Percentiles rank a stretch among this genome's conserved stretches.
Evolutionary conservation across 2,113 vertebrate species (phyloP).

Genomic region (Cichladusa arquata): DNA sequence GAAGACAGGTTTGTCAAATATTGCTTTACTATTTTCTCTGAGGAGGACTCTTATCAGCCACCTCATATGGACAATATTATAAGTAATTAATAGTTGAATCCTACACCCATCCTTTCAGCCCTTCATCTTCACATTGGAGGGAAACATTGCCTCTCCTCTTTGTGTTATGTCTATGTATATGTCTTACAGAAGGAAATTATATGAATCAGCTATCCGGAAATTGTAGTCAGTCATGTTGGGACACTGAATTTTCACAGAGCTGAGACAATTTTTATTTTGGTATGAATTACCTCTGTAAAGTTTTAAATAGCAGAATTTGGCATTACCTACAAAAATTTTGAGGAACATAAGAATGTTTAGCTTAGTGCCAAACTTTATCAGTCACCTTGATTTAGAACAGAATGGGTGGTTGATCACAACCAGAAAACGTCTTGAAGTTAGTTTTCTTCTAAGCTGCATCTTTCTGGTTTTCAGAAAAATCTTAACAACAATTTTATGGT

Average conservation of each 20-base stretch:
- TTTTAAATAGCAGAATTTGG: background rate
- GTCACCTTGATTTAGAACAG: background rate
- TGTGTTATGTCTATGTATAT: background rate
- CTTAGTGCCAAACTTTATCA: background rate
- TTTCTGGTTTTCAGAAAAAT: background rate
- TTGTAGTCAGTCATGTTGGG: background rate
- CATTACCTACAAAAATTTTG: background rate
- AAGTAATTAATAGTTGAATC: background rate
- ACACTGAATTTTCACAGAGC: background rate
- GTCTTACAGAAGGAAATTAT: background rate
- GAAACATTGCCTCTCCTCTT: background rate
- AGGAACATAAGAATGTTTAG: background rate
- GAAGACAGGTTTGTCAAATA: conserved; percentile 78
- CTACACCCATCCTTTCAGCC: background rate
- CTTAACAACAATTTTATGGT: background rate
- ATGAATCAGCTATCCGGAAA: background rate
- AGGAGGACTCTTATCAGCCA: background rate
- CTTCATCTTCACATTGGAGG: background rate
- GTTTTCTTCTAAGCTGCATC: background rate
- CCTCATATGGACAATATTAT: background rate
- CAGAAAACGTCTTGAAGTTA: background rate
- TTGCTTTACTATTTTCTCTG: background rate
- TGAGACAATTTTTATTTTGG: background rate
- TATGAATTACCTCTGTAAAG: background rate
- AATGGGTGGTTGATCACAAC: background rate